Evolutionary conservation across 2,888 invertebrate genomes (phyloP), one percentile per base, ranked within the genome.

Genomic region (Tineola bisselliella): DNA sequence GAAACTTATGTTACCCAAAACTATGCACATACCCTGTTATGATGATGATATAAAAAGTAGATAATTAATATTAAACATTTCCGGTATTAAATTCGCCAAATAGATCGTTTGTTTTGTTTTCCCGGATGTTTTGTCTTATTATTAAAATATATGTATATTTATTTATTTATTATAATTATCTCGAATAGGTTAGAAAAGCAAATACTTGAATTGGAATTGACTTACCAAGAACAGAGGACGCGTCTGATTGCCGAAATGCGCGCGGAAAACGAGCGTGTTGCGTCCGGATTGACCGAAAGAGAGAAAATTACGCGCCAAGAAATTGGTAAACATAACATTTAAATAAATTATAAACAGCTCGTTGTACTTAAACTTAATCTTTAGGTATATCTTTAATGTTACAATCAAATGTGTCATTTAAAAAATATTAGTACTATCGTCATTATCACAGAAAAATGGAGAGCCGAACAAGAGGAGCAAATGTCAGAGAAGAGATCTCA

Each of bases 191-290:
- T 87, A 62, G 87, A 87, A 64, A 84, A 84, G 66, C 87, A 87
- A 65, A 84, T 87, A 13, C 62, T 86, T 12, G 84, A 84, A 59
- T 62, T 87, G 10, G 87, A 87, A 65, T 44, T 79, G 61, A 75
- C 79, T 0, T 84, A 84, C 63, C 84, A 84, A 62, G 84, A 84
- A 67, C 87, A 87, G 62, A 71, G 87, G 0, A 80, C 83, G 10
- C 76, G 86, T 0, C 70, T 87, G 68, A 76, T 94, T 62, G 81
- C 91, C 0, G 92, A 94, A 67, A 86, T 94, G 70, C 79, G 92
- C 12, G 88, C 90, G 0, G 83, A 90, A 61, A 92, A 92, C 70
- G 90, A 91, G 65, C 86, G 90, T 52, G 91, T 91, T 67, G 87
- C 94, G 1, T 88, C 90, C 60, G 92, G 92, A 63, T 76, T 90